A percentile compares a stretch with the other conserved stretches of the same genome.
Conservation (phyloP, 2,113 vertebrate species). For the Ariopsis seemanni region DNA sequence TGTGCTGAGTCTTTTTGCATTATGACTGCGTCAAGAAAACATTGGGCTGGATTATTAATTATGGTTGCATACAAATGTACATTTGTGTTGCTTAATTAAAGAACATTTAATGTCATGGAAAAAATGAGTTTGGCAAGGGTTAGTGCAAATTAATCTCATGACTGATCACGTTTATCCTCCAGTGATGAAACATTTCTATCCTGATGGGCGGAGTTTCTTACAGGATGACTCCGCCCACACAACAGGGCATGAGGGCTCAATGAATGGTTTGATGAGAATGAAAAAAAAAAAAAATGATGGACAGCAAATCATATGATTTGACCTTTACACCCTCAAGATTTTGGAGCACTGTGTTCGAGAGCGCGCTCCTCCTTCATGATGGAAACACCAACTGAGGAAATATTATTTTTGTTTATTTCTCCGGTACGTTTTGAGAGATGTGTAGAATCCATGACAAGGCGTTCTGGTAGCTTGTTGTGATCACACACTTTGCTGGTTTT, state of each 20-base stretch:
- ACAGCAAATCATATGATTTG: background rate
- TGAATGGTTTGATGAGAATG: background rate
- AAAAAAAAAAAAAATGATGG: background rate
- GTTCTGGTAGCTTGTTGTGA: background rate
- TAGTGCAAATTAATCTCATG: background rate
- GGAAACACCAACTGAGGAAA: background rate
- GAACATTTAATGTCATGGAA: too few relatives aligned
- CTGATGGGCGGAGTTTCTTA: background rate
- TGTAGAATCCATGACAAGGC: background rate
- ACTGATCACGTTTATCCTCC: background rate
- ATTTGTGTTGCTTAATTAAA: background rate
- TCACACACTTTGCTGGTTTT: background rate
- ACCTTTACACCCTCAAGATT: background rate
- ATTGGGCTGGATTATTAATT: background rate
- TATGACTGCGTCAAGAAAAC: too few relatives aligned
- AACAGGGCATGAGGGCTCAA: background rate
- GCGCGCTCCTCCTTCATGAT: background rate
- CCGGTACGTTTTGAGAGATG: background rate
- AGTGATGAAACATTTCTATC: background rate
- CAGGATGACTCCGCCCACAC: background rate
- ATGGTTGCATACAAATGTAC: background rate
- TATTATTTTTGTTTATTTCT: background rate
- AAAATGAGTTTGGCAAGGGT: background rate
- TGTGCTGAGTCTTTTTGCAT: background rate
- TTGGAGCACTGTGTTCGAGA: background rate